Evolutionary conservation across 2,888 invertebrate species (phyloP).

Genomic region (Folsomia manolachei): DNA sequence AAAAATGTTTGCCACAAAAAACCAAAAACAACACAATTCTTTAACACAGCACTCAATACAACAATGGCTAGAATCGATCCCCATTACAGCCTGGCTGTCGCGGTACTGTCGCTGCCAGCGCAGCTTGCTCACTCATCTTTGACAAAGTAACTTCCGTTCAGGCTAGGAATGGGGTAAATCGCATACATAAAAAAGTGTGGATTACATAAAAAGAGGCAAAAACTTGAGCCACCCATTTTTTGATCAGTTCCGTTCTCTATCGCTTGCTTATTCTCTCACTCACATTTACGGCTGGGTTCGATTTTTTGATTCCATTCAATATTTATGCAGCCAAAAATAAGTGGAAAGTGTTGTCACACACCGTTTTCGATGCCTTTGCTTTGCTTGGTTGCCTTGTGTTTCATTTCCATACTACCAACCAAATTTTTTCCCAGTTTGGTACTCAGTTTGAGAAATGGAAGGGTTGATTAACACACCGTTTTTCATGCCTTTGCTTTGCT

Average conservation of each 20-base stretch:
- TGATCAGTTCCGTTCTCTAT: conserved; percentile 4
- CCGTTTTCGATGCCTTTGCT: neutral
- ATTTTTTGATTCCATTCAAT: neutral
- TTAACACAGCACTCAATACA: neutral
- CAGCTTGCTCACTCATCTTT: conserved; percentile 6
- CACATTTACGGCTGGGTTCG: no score
- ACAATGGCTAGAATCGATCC: neutral
- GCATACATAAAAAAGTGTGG: neutral
- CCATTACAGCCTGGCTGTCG: no score
- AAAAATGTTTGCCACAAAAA: neutral
- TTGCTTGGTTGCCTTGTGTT: neutral
- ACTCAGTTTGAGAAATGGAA: neutral
- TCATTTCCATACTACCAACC: neutral
- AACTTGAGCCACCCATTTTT: conserved; percentile 1
- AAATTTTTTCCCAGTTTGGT: no score
- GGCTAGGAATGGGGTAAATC: neutral
- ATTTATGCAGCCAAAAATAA: neutral
- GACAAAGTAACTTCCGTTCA: neutral
- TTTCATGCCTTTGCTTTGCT: neutral
- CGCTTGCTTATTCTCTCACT: no score
- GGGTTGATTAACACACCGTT: neutral
- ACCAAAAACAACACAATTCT: neutral
- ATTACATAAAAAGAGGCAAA: neutral
- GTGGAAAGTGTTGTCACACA: neutral
- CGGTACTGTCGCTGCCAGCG: no score